Evolutionary conservation across 2,888 invertebrate species (phyloP).

Genomic region (Junonia oenone): DNA sequence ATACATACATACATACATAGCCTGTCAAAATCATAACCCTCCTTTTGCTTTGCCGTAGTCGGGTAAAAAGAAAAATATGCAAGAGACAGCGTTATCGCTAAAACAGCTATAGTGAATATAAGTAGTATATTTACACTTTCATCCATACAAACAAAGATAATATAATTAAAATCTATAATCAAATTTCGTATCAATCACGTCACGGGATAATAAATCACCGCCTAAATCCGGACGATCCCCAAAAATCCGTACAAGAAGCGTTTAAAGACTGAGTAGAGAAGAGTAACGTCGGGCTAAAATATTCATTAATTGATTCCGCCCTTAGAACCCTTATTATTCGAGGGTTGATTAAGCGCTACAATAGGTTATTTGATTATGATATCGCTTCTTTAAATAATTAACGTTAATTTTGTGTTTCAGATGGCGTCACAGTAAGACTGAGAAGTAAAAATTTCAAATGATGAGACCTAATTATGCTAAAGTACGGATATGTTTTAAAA

Average conservation of each 20-base stretch:
- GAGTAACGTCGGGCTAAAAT: slow-evolving; percentile 47
- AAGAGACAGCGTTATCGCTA: no score
- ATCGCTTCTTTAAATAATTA: slow-evolving; percentile 5
- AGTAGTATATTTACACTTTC: no score
- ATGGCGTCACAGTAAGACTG: no score
- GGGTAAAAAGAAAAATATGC: no score
- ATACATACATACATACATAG: no score
- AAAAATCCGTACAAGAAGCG: slow-evolving; percentile 70
- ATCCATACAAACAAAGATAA: background rate
- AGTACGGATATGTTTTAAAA: no score
- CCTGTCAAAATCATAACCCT: no score
- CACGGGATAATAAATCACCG: slow-evolving; percentile 53
- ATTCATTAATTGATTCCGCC: slow-evolving; percentile 77
- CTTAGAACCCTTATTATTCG: slow-evolving; percentile 68
- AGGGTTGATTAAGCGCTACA: slow-evolving; percentile 65
- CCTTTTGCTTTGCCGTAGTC: no score
- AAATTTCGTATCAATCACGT: slow-evolving; percentile 58
- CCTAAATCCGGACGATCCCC: slow-evolving; percentile 44
- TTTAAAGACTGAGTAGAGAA: slow-evolving; percentile 65
- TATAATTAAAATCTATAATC: slow-evolving; percentile 17
- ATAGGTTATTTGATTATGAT: slow-evolving; percentile 6
- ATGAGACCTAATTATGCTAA: no score
- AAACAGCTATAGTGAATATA: no score
- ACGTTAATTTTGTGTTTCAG: slow-evolving; percentile 2
- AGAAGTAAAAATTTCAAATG: no score